Evolutionary conservation across 1,140 invertebrate genomes (phyloP).

Genomic region (Drosophila sulfurigaster): DNA sequence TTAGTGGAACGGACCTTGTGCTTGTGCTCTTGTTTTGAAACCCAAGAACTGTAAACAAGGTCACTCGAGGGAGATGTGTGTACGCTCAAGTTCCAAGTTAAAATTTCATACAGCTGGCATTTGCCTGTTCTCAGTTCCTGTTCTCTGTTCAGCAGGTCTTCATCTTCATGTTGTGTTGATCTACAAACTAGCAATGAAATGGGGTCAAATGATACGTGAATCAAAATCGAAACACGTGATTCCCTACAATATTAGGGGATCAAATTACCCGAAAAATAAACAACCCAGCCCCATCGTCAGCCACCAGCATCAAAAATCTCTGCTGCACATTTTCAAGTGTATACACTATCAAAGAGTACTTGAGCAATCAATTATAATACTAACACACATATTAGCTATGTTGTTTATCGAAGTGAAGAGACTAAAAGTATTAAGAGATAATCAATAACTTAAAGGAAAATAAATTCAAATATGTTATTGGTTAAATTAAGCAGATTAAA

Average conservation of each 20-base stretch:
- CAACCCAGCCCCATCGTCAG: slow-evolving; percentile 1
- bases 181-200: slow-evolving; percentile 35
- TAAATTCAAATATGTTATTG: no score
- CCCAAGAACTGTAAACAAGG: slow-evolving; percentile 69
- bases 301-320: slow-evolving; percentile 27
- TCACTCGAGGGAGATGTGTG: slow-evolving; percentile 42
- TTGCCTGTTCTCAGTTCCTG: slow-evolving; percentile 5
- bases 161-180: background rate
- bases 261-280: slow-evolving; percentile 54
- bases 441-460: no score
- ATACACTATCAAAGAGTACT: slow-evolving; percentile 5
- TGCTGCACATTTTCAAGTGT: slow-evolving; percentile 4
- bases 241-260: slow-evolving; percentile 68
- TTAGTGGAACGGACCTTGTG: slow-evolving; percentile 45
- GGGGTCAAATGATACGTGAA: slow-evolving; percentile 77
- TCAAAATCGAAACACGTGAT: slow-evolving; percentile 70
- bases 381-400: no score
- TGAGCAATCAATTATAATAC: background rate
- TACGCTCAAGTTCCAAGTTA: slow-evolving; percentile 51
- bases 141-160: slow-evolving; percentile 9
- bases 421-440: no score
- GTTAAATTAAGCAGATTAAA: no score
- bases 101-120: slow-evolving; percentile 44
- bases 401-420: no score
- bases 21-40: slow-evolving; percentile 67